Evolutionary conservation across 1,140 invertebrate genomes (phyloP).

Genomic region (Apis laboriosa): DNA sequence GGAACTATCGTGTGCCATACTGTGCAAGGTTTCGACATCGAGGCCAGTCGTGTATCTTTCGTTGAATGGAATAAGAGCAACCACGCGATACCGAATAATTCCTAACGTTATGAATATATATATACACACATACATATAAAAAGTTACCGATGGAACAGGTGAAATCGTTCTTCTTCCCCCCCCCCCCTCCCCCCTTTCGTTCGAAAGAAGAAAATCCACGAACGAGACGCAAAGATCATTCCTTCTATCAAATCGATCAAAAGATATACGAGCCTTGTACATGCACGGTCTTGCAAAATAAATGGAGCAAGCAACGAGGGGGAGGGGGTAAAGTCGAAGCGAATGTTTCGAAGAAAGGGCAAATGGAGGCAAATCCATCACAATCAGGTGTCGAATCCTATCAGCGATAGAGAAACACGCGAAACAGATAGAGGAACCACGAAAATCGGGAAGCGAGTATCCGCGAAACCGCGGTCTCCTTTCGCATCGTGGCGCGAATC

Average conservation of each 20-base stretch:
- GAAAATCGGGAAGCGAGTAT: conserved; percentile 60
- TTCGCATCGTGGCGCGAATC: conserved; percentile 29
- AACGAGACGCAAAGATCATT: too few species aligned
- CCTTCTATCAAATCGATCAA: too few species aligned
- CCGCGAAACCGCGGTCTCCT: conserved; percentile 64
- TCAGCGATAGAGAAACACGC: conserved; percentile 10
- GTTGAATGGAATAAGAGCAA: not conserved
- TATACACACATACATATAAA: not conserved
- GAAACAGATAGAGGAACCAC: conserved; percentile 6
- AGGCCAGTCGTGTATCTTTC: not conserved
- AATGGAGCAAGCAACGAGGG: too few species aligned
- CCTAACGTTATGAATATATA: too few species aligned
- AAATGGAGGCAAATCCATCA: not conserved
- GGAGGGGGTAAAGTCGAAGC: too few species aligned
- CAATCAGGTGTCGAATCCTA: conserved; percentile 36
- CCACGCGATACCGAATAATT: not conserved
- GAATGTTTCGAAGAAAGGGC: not conserved
- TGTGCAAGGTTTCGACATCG: not conserved
- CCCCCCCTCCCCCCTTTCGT: too few species aligned
- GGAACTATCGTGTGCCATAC: conserved; percentile 24
- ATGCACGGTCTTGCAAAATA: too few species aligned
- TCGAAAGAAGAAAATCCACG: too few species aligned
- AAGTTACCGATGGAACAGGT: not conserved
- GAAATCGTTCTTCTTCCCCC: not conserved
- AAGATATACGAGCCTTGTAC: too few species aligned